phyloP scores from a whole-genome alignment of 2,888 invertebrate genomes.

The Agrilus biguttatus region DNA sequence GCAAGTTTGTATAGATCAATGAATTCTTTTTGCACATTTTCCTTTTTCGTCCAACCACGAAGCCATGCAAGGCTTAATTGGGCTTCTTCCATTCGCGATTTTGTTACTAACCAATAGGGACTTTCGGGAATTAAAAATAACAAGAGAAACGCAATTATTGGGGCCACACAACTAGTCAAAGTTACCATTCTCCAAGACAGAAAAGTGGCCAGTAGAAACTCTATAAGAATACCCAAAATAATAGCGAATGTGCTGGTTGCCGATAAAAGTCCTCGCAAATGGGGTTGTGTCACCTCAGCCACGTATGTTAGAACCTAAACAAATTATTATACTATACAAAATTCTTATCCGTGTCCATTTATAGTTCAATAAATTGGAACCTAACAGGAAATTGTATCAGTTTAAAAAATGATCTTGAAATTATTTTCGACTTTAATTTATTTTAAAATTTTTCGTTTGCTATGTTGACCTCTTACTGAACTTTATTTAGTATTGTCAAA shows the following conservation, averaged over 20 bases:
- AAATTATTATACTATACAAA: too few relatives aligned
- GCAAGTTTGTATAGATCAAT: slow-evolving; percentile 28
- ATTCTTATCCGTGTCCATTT: too few relatives aligned
- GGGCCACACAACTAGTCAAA: slow-evolving; percentile 49
- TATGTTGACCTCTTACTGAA: too few relatives aligned
- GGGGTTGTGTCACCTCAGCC: slow-evolving; percentile 70
- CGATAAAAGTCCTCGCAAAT: slow-evolving; percentile 57
- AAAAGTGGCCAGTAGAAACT: slow-evolving; percentile 59
- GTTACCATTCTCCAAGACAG: slow-evolving; percentile 59
- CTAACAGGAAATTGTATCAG: too few relatives aligned
- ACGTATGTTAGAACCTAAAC: slow-evolving; percentile 64
- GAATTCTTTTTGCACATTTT: slow-evolving; percentile 45
- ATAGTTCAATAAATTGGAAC: too few relatives aligned
- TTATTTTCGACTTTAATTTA: too few relatives aligned
- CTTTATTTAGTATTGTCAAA: too few relatives aligned
- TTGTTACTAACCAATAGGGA: slow-evolving; percentile 64
- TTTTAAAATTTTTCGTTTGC: too few relatives aligned
- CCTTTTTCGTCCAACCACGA: slow-evolving; percentile 57
- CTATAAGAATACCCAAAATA: slow-evolving; percentile 59
- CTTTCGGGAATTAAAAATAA: slow-evolving; percentile 67
- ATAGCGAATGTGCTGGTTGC: slow-evolving; percentile 64
- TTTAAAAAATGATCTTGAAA: too few relatives aligned
- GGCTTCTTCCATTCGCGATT: slow-evolving; percentile 49
- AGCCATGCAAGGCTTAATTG: slow-evolving; percentile 60
- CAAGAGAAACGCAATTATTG: slow-evolving; percentile 46